Percentiles rank a stretch among this genome's conserved stretches.
Conservation (phyloP, 2,113 vertebrate genomes). For the Mesocricetus auratus region DNA sequence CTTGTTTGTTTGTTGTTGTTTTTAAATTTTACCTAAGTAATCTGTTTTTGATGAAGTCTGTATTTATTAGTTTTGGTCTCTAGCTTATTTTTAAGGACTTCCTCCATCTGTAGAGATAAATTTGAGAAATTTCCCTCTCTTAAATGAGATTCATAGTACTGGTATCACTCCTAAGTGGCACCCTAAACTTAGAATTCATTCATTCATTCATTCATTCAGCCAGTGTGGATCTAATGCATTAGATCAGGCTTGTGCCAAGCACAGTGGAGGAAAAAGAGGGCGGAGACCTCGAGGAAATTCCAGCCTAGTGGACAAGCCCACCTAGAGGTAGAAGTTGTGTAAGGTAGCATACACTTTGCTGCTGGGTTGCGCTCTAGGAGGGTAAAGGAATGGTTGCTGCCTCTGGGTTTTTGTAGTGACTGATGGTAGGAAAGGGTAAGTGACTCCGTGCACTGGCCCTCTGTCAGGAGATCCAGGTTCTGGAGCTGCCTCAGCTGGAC, state of each 20-base stretch:
- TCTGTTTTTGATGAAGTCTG: neutral
- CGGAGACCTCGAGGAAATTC: neutral
- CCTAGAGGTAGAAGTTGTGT: neutral
- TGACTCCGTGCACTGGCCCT: neutral
- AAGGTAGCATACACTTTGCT: neutral
- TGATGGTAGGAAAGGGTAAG: neutral
- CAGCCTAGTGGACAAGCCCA: neutral
- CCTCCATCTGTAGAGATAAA: neutral
- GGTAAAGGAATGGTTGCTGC: neutral
- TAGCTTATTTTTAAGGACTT: neutral
- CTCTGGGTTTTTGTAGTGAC: fast-evolving
- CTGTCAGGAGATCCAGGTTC: neutral
- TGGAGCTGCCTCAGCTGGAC: too few species aligned
- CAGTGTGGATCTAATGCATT: neutral
- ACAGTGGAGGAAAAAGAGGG: neutral
- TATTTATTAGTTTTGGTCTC: neutral
- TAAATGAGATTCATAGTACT: neutral
- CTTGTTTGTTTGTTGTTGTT: neutral
- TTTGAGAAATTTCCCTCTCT: neutral
- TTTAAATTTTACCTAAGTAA: neutral
- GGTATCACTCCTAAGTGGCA: too few species aligned
- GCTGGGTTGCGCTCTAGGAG: neutral
- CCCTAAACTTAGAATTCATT: neutral
- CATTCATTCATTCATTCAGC: neutral
- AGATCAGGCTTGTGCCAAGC: neutral